These are phyloP conservation scores for Micromys minutus DNA, from an alignment of 2,113 vertebrate species.

Conservation along the genomic window DNA sequence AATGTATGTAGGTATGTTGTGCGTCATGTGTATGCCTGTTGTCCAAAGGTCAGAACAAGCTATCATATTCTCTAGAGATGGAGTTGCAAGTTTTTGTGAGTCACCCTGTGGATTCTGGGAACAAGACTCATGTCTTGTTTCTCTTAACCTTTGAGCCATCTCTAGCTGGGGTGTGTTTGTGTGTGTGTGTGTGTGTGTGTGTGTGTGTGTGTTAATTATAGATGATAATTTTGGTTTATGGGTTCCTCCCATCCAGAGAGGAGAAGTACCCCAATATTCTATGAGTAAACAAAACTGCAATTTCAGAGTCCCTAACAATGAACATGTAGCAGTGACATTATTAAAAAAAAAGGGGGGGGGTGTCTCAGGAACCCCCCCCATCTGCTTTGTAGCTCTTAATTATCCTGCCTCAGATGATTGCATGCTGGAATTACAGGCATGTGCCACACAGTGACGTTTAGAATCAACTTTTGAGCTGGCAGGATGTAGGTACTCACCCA, in stretches of 20 bases:
- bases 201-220: not conserved
- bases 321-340: not conserved
- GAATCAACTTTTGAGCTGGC: not conserved
- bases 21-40: not conserved
- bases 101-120: not conserved
- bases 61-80: not conserved
- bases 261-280: not conserved
- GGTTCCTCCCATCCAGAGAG: not conserved
- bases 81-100: not conserved
- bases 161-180: not conserved
- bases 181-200: not conserved
- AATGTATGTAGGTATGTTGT: not conserved
- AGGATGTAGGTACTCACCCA: not conserved
- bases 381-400: not conserved
- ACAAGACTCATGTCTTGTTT: not conserved
- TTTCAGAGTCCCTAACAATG: not conserved
- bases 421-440: not conserved
- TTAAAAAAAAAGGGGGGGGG: not conserved
- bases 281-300: not conserved
- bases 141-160: not conserved
- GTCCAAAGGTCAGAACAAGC: not conserved
- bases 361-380: no score
- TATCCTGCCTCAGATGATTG: not conserved
- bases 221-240: not conserved
- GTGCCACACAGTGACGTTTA: not conserved